Base-by-base conservation (phyloP, 2,888 invertebrate genomes). In the Sisyra terminalis region DNA sequence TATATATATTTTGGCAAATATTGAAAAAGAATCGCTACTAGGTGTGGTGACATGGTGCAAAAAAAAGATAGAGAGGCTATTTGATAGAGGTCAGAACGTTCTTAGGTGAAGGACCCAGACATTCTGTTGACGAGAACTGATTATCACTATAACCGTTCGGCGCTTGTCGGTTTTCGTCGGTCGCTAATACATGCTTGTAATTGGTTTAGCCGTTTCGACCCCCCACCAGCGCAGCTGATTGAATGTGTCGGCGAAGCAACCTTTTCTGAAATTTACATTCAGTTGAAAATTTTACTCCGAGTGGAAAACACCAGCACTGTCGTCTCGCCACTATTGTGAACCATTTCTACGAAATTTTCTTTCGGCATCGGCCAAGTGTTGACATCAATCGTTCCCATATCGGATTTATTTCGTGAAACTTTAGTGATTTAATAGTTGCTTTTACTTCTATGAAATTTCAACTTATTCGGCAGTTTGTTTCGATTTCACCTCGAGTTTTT, bases 91-190 rank as follows among this genome's bases (percentile, higher is more conserved):
- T 38, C 43, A 43, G 43, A 38, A 18, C 29, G 15, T 38, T 35
- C 60, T 61, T 62, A 59, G 64, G 64, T 64, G 61, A 64, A 64
- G 61, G 64, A 64, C 64, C 63, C 63, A 63, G 63, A 24, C 24
- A 24, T 7, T 24, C 24, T 24, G 24, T 24, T 24, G 24, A 63
- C 63, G 53, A 42, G 29, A 24, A 34, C 30, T 34, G 35, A 13
- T 42, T 16, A 29, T 13, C 13, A 29, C 14, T 14, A 13, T 29
- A 42, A 24, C 24, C 3, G 24, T 24, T 42, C 42, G 42, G 34
- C 14, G 13, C 16, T 17, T 42, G 35, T 42, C 42, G 34, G 34
- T 16, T 24, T 16, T 15, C 16, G n/a, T 34, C 35, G 42, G 35
- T 17, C 15, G 16, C 16, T 15, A 29, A 37, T 37, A 17, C 37